A percentile compares a stretch with the other conserved stretches of the same genome.
Conservation (phyloP, 2,888 invertebrate species). For the Rhingia rostrata region DNA sequence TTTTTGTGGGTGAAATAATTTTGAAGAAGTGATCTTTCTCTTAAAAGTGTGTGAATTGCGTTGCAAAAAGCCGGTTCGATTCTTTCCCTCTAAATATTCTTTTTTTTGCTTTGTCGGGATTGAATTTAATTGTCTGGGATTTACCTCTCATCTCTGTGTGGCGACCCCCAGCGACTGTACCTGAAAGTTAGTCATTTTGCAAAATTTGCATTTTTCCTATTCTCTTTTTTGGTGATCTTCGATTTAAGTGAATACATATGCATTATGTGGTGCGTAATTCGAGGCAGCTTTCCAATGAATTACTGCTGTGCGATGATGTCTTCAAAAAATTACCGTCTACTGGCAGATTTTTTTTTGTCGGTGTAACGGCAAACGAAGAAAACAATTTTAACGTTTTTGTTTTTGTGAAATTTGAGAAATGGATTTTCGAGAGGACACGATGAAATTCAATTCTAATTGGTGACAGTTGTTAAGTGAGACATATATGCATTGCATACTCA, state of each 20-base stretch:
- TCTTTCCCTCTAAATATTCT: slow-evolving; percentile 7
- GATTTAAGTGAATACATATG: slow-evolving; percentile 6
- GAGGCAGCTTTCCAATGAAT: slow-evolving; percentile 53
- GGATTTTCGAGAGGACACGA: neutral
- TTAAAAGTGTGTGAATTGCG: slow-evolving; percentile 37
- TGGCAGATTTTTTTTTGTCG: slow-evolving; percentile 8
- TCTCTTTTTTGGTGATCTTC: slow-evolving; percentile 24
- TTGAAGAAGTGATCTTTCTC: slow-evolving; percentile 13
- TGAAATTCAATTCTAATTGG: slow-evolving; percentile 15
- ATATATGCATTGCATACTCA: neutral
- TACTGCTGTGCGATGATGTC: slow-evolving; percentile 22
- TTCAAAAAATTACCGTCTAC: slow-evolving; percentile 27
- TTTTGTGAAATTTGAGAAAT: slow-evolving; percentile 36
- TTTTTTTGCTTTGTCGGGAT: slow-evolving; percentile 8
- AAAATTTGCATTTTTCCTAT: slow-evolving; percentile 9
- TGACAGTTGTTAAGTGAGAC: slow-evolving; percentile 2
- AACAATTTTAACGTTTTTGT: neutral
- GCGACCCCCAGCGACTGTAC: slow-evolving; percentile 51
- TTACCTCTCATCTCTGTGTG: slow-evolving; percentile 14
- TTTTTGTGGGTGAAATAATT: slow-evolving; percentile 28
- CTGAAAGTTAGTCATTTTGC: slow-evolving; percentile 46
- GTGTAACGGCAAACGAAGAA: slow-evolving; percentile 7
- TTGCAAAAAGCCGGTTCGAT: slow-evolving; percentile 51
- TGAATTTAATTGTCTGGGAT: slow-evolving; percentile 10
- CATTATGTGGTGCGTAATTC: slow-evolving; percentile 46